Conservation (phyloP, 2,797 vertebrate genomes). For the Halcyon smyrnensis region DNA sequence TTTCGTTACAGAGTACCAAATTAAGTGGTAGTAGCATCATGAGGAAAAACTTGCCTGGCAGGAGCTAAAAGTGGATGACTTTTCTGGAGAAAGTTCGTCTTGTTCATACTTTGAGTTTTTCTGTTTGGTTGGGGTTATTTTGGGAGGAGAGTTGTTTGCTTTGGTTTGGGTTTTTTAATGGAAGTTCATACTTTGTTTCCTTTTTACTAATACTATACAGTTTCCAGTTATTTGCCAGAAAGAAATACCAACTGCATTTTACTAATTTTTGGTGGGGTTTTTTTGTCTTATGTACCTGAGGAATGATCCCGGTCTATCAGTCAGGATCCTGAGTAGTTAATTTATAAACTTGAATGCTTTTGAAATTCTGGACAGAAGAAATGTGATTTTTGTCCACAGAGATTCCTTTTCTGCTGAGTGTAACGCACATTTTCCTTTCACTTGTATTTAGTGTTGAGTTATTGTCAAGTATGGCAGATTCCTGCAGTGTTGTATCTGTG, state of each 20-base stretch:
- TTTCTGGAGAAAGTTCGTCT: neutral
- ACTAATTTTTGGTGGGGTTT: neutral
- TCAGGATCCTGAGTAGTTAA: neutral
- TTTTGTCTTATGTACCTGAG: neutral
- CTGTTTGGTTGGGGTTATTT: neutral
- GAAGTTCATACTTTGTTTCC: neutral
- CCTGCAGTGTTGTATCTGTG: conserved; percentile 88
- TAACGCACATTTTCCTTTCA: neutral
- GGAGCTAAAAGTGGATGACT: neutral
- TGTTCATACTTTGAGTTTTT: neutral
- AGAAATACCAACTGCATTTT: neutral
- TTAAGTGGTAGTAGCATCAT: neutral
- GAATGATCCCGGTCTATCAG: neutral
- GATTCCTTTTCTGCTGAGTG: neutral
- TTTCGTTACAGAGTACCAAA: neutral
- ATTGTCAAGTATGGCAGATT: conserved; percentile 89
- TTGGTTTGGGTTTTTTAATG: neutral
- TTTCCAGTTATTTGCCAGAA: neutral
- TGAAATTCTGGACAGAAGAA: neutral
- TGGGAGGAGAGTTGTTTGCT: neutral
- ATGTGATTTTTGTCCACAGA: neutral
- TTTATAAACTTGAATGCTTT: rapidly evolving
- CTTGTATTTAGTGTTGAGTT: conserved; percentile 84
- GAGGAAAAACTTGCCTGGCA: neutral
- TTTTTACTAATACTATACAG: neutral